Base-by-base conservation (phyloP, 2,888 invertebrate genomes). In the Agonopterix alstromeriana region DNA sequence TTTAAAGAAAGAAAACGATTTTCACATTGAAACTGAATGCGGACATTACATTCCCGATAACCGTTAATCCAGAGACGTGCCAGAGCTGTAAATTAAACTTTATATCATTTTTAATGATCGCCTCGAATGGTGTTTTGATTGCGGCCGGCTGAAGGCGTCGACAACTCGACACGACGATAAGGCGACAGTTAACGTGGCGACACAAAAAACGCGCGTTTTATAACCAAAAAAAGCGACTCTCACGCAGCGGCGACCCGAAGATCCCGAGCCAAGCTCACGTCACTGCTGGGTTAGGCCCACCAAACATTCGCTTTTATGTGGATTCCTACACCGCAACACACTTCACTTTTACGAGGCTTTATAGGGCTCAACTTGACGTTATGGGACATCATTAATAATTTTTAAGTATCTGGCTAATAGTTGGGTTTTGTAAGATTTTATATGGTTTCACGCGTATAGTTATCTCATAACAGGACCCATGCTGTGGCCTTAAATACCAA, bases 131-230 rank as follows among this genome's bases (percentile, higher is more conserved):
- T 85, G 85, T 86, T 88, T 87, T 88, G 87, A 88, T 88, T 86
- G 83, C 85, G 75, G 80, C 69, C 65, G 82, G 78, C 81, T 82
- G 83, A 82, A 88, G 88, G 88, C 88, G 88, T 87, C 87, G 87
- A 88, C 88, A 88, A 84, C 80, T 85, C 85, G 74, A 84, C 88
- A 85, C 81, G 82, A 72, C 73, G 87, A 87, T 87, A 87, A 88
- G 77, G 73, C 68, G 82, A 83, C 83, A 80, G 71, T 84, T 80
- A 80, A 81, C 72, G 77, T 62, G 41, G 46, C 64, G 69, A 68
- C 68, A 82, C 80, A 85, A 85, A 83, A 86, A 84, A 86, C 73
- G 77, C 81, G 65, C 67, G 59, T 78, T 84, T 87, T 73, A 86
- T 77, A 65, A 74, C 77, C 80, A 80, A 83, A 82, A 27, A 82